phyloP scores from a whole-genome alignment of 1,140 invertebrate genomes.

The Drosophila sp. region DNA sequence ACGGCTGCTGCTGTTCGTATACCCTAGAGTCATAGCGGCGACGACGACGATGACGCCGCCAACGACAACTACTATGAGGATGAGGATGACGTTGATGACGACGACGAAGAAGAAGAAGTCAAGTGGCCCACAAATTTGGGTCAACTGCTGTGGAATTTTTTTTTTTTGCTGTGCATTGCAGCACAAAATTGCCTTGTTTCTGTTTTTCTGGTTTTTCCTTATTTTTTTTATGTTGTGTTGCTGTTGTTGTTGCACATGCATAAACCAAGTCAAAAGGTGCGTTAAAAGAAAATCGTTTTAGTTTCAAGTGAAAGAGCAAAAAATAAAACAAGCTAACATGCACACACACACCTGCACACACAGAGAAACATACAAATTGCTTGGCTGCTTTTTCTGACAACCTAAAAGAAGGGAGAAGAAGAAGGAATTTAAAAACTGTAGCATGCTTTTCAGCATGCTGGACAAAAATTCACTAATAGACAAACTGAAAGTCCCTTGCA shows the following conservation, averaged over 20 bases:
- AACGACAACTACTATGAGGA: conserved; percentile 20
- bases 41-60: not conserved
- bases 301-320: conserved; percentile 65
- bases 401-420: not conserved
- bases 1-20: conserved; percentile 1
- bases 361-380: conserved; percentile 8
- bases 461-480: not conserved
- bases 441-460: conserved; percentile 43
- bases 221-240: conserved; percentile 34
- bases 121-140: conserved; percentile 75
- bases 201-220: conserved; percentile 4
- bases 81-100: not conserved
- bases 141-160: conserved; percentile 61
- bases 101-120: conserved; percentile 39
- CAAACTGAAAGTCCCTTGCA: conserved; percentile 1
- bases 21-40: conserved; percentile 25
- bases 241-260: conserved; percentile 19
- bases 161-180: conserved; percentile 54
- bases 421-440: conserved; percentile 45
- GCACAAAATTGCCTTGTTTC: conserved; percentile 72
- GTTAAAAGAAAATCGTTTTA: conserved; percentile 75
- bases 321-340: not conserved
- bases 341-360: conserved; percentile 8
- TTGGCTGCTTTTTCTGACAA: conserved; percentile 12
- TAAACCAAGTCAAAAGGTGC: conserved; percentile 56